phyloP scores from a whole-genome alignment of 2,113 vertebrate species.

The Glaucidium brasilianum region DNA sequence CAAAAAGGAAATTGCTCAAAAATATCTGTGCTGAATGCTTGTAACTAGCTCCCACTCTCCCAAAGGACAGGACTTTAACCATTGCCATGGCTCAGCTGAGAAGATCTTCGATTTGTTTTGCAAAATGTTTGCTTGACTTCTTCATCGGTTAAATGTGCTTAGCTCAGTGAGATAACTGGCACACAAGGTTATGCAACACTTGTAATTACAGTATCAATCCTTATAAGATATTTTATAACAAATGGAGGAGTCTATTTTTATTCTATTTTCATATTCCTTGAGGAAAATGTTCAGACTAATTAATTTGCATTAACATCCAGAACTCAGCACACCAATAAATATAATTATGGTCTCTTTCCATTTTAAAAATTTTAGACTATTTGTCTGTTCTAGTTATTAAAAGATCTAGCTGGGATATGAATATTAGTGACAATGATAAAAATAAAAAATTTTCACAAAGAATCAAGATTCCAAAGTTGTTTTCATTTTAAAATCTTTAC shows the following conservation, averaged over 20 bases:
- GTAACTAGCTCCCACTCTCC: not conserved
- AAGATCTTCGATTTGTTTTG: slow-evolving; percentile 16
- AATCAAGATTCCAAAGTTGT: not conserved
- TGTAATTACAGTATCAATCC: not conserved
- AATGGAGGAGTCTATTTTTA: slow-evolving; percentile 11
- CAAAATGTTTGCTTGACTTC: slow-evolving; percentile 21
- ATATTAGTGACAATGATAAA: not conserved
- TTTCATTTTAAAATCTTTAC: not conserved
- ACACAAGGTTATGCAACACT: not conserved
- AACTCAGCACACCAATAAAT: not conserved
- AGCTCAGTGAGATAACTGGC: not conserved
- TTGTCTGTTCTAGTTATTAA: not conserved
- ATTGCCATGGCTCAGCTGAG: not conserved
- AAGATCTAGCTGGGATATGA: not conserved
- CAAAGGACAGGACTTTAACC: not conserved
- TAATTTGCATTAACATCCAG: not conserved
- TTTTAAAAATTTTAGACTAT: not conserved
- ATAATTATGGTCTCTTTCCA: not conserved
- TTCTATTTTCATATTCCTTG: not conserved
- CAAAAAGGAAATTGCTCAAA: slow-evolving; percentile 37
- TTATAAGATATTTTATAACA: not conserved
- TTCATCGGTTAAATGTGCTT: not conserved
- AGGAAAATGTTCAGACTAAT: slow-evolving; percentile 20
- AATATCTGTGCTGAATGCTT: not conserved
- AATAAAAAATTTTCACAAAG: not conserved